Base-by-base conservation (phyloP, 1,140 invertebrate species). In the Bombus difficillimus region DNA sequence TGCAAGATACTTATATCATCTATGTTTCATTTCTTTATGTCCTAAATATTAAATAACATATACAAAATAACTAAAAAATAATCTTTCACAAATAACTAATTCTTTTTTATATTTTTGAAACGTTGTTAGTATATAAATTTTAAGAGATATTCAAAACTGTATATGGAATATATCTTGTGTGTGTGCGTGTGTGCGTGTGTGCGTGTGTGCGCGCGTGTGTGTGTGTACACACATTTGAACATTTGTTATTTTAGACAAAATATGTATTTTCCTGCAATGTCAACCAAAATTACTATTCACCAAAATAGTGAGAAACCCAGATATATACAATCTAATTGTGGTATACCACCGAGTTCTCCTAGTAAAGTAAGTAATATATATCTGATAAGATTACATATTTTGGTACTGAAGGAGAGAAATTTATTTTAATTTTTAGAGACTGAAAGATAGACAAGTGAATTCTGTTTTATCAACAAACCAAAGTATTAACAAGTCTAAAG, bases 381-480 rank as follows among this genome's bases (percentile, higher is more conserved):
- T 3, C 9, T 13, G 43, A 4, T 8, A 41, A 12, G 22, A 13
- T 37, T 77, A 34, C 47, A 53, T 75, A 18, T 47, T 12, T 32
- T n/a, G 34, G 15, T 72, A 64, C 13, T 34, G 47, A 25, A 32
- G 12, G 43, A 62, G 10, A 13, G 8, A 80, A 69, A 43, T 34
- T 43, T 28, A 66, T 66, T 6, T 66, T 62, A 62, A 57, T 15
- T 90, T 82, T 57, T 10, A 91, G 89, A 91, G 81, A 88, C 83
- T 91, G 77, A 91, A 79, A 68, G 81, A 91, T 8, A 84, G 41
- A 75, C 73, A 79, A 80, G 62, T 47, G 53, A 83, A 81, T 90
- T 1, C 76, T 47, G 62, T 12, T 74, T 5, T 76, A 86, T 0
- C 43, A 25, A 28, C 47, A 8, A 88, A 85, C 81, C 87, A 88